Base-by-base conservation (phyloP, 2,888 invertebrate species). In the Cosmopolites sordidus region DNA sequence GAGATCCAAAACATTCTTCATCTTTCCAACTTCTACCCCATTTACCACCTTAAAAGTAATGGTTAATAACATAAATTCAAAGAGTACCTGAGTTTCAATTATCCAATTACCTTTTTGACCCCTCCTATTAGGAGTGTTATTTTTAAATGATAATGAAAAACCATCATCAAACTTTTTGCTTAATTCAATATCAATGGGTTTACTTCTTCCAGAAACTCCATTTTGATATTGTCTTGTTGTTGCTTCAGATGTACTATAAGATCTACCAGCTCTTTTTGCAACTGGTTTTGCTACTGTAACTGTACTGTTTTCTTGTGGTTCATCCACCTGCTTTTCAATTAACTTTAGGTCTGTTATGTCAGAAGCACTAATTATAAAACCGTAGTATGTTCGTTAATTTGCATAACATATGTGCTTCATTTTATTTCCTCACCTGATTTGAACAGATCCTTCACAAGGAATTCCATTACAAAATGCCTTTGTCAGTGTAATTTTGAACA, bases 401-500 rank as follows among this genome's bases (percentile, higher is more conserved):
- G 14, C 5, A n/a, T 14, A n/a, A 9, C 6, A 39, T 5, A 8
- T 30, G 11, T 29, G 4, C 44, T 46, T 38, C 41, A 14, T 11
- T 29, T 37, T 16, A 43, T 1, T n/a, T 22, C 29, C 48, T 40
- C 75, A 86, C 85, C 78, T 80, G 54, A 87, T 76, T 43, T 79
- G 79, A 41, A 88, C 60, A 16, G 79, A 76, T 45, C 81, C 51
- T 16, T 60, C 44, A 58, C 80, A 79, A 67, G 82, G 82, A 29
- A 82, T 74, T 12, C 93, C 93, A 77, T 94, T 91, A 60, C 89
- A 83, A 72, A 90, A 92, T 11, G 89, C 86, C 70, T 89, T 86
- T 8, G 81, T 81, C 52, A 94, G 79, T 1, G 88, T 87, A 59
- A 94, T 82, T 43, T 82, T 80, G 40, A 77, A 75, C 45, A 82